Percentiles rank a stretch among this genome's conserved stretches.
These are phyloP conservation scores for Tympanuchus pallidicinctus DNA, from an alignment of 2,113 vertebrate species.

Conservation along the genomic window DNA sequence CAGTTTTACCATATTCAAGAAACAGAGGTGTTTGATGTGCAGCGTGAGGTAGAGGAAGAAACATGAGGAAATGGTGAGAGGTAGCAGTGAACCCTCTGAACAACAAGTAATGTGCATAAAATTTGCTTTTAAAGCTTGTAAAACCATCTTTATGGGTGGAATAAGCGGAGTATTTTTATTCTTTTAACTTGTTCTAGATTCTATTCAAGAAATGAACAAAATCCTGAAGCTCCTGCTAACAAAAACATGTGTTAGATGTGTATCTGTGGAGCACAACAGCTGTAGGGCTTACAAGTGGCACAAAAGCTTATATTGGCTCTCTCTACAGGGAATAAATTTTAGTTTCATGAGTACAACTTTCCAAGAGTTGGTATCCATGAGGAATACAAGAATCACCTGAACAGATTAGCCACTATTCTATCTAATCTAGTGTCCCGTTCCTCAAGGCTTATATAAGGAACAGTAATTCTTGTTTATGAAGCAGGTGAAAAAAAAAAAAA, in stretches of 20 bases:
- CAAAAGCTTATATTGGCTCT: constrained; percentile 14
- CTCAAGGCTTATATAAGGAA: background rate
- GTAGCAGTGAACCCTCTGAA: background rate
- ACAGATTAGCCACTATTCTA: constrained; percentile 26
- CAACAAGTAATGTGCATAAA: background rate
- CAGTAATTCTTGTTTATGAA: constrained; percentile 44
- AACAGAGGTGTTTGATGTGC: background rate
- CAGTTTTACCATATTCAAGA: background rate
- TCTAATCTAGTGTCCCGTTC: constrained; percentile 38
- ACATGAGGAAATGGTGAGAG: background rate
- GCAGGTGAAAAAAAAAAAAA: background rate
- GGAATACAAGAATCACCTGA: constrained; percentile 42
- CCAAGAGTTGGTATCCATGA: background rate
- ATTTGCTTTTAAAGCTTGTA: background rate
- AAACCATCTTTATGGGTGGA: background rate
- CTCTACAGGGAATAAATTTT: constrained; percentile 8
- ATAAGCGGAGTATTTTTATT: background rate
- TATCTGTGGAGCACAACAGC: background rate
- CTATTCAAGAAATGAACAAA: background rate
- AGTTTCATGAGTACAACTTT: background rate
- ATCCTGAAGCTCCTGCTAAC: background rate
- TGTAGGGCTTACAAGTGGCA: constrained; percentile 2
- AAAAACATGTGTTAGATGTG: background rate
- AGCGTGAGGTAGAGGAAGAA: background rate
- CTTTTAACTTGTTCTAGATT: background rate